Percentiles rank a stretch among this genome's conserved stretches.
Evolutionary conservation across 2,888 invertebrate species (phyloP).

Genomic region (Perithous albicinctus): DNA sequence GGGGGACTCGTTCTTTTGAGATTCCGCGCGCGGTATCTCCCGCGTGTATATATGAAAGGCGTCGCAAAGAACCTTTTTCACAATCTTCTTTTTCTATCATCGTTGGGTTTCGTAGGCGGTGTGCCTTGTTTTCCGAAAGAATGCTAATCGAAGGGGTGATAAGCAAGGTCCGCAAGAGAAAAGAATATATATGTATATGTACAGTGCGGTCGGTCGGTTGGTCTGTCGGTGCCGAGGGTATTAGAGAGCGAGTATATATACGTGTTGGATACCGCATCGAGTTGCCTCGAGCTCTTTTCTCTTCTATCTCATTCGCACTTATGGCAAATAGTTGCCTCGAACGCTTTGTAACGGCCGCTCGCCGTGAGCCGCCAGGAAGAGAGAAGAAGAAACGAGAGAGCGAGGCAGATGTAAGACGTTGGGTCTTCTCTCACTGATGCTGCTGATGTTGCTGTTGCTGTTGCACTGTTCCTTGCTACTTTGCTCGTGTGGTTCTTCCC

Average conservation of each 20-base stretch:
- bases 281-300: slow-evolving; percentile 37
- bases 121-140: slow-evolving; percentile 59
- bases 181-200: background rate
- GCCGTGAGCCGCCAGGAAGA: slow-evolving; percentile 49
- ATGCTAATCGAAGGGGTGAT: slow-evolving; percentile 66
- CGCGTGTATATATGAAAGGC: slow-evolving; percentile 9
- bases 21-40: slow-evolving; percentile 43
- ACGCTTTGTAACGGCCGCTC: slow-evolving; percentile 68
- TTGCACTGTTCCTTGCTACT: slow-evolving; percentile 7
- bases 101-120: background rate
- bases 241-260: slow-evolving; percentile 27
- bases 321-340: slow-evolving; percentile 34
- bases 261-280: slow-evolving; percentile 43
- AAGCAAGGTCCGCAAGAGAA: slow-evolving; percentile 47
- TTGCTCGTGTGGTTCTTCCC: slow-evolving; percentile 10
- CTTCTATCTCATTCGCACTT: slow-evolving; percentile 38
- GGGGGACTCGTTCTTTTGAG: slow-evolving; percentile 29
- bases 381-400: slow-evolving; percentile 40
- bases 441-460: slow-evolving; percentile 12
- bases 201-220: slow-evolving; percentile 14
- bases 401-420: slow-evolving; percentile 58
- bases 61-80: slow-evolving; percentile 27
- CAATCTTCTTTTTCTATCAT: slow-evolving; percentile 44
- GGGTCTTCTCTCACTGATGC: slow-evolving; percentile 29
- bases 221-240: slow-evolving; percentile 39